These are phyloP conservation scores for Acronicta leporina DNA, from an alignment of 2,888 invertebrate species.

Conservation along the genomic window DNA sequence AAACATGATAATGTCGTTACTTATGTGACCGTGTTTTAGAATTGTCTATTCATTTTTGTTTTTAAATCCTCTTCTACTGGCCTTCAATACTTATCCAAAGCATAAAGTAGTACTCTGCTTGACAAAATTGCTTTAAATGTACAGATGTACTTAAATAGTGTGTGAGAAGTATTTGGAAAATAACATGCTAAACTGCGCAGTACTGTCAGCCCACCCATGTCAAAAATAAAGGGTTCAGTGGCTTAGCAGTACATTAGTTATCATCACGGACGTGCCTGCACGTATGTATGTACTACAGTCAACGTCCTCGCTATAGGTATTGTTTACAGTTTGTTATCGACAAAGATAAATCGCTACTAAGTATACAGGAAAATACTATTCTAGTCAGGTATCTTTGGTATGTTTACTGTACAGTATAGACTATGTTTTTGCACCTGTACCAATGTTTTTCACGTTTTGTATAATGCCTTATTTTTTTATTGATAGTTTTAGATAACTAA, in stretches of 20 bases:
- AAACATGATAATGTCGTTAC: constrained; percentile 18
- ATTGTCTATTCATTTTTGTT: background rate
- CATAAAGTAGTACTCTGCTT: background rate
- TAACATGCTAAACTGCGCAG: constrained; percentile 37
- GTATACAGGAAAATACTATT: constrained; percentile 42
- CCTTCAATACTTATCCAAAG: background rate
- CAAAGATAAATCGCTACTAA: constrained; percentile 45
- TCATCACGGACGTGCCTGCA: constrained; percentile 73
- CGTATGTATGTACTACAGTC: constrained; percentile 61
- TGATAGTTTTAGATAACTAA: too few species aligned
- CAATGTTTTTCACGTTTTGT: constrained; percentile 1
- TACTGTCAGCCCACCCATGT: constrained; percentile 60
- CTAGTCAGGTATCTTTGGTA: constrained; percentile 32
- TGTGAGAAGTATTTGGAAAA: constrained; percentile 16
- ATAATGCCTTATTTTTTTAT: background rate
- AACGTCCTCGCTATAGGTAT: constrained; percentile 49
- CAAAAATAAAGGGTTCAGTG: constrained; percentile 63
- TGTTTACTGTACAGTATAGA: constrained; percentile 35
- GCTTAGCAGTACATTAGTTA: constrained; percentile 56
- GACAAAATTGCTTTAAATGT: too few species aligned
- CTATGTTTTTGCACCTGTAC: constrained; percentile 7
- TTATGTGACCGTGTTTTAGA: constrained; percentile 1
- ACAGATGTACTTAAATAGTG: too few species aligned
- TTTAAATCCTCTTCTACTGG: background rate
- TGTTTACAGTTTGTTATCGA: constrained; percentile 50